These are phyloP conservation scores for Dryoscopus gambensis DNA, from an alignment of 2,113 vertebrate species.

Conservation along the genomic window DNA sequence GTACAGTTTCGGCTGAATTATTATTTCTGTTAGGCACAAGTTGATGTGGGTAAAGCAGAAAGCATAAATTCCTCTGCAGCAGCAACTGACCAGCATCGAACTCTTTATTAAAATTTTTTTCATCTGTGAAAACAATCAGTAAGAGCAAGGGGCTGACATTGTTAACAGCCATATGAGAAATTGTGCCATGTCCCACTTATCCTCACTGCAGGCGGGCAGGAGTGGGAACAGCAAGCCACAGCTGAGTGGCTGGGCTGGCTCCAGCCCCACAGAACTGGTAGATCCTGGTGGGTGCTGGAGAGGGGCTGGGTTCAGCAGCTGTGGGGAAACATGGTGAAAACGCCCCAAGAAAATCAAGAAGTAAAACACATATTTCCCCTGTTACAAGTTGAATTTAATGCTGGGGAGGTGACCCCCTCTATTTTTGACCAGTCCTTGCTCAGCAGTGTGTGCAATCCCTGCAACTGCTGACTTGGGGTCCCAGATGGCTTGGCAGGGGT, in stretches of 20 bases:
- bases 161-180: not conserved
- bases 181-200: constrained; percentile 6
- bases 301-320: not conserved
- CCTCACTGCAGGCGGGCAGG: not conserved
- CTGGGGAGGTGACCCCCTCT: not conserved
- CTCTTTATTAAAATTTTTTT: not conserved
- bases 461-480: rapidly evolving
- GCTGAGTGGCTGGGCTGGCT: not conserved
- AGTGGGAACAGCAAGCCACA: not conserved
- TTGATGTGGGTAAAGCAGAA: not conserved
- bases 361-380: not conserved
- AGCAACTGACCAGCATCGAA: rapidly evolving
- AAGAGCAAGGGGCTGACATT: not conserved
- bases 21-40: not conserved
- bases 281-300: not conserved
- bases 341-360: not conserved
- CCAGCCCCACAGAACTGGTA: not conserved
- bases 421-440: not conserved
- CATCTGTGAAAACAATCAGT: not conserved
- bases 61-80: not conserved
- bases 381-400: not conserved
- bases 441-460: not conserved
- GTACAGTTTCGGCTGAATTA: not conserved
- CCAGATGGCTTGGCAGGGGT: rapidly evolving
- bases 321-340: rapidly evolving